These are phyloP conservation scores for Danaus chrysippus DNA, from an alignment of 2,888 invertebrate genomes.

Conservation along the genomic window DNA sequence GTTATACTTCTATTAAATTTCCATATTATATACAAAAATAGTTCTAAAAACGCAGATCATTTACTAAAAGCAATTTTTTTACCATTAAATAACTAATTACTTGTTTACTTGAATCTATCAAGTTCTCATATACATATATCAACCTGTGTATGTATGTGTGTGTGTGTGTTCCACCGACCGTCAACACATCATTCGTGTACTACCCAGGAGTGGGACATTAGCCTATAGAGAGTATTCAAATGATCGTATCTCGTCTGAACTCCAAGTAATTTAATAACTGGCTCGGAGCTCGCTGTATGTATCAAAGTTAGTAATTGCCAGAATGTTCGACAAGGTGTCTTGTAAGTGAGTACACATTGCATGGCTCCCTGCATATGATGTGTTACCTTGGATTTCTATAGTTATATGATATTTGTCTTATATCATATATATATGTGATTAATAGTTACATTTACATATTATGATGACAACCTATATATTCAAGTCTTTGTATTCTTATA, in stretches of 20 bases:
- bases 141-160: not conserved
- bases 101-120: too few relatives aligned
- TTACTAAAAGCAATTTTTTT: too few relatives aligned
- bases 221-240: slow-evolving; percentile 2
- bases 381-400: not conserved
- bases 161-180: not conserved
- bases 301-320: slow-evolving; percentile 5
- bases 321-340: slow-evolving; percentile 8
- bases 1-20: too few relatives aligned
- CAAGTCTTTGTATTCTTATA: too few relatives aligned
- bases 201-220: not conserved
- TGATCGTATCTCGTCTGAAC: slow-evolving; percentile 4
- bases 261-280: slow-evolving; percentile 8
- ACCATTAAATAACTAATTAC: too few relatives aligned
- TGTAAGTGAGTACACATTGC: not conserved
- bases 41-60: too few relatives aligned
- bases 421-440: not conserved
- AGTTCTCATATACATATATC: too few relatives aligned
- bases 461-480: too few relatives aligned
- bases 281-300: not conserved
- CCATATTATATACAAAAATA: too few relatives aligned
- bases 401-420: not conserved
- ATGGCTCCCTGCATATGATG: not conserved
- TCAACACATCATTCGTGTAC: slow-evolving; percentile 1
- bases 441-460: too few relatives aligned